Base-by-base conservation (phyloP, 2,113 vertebrate species). In the Limanda limanda region DNA sequence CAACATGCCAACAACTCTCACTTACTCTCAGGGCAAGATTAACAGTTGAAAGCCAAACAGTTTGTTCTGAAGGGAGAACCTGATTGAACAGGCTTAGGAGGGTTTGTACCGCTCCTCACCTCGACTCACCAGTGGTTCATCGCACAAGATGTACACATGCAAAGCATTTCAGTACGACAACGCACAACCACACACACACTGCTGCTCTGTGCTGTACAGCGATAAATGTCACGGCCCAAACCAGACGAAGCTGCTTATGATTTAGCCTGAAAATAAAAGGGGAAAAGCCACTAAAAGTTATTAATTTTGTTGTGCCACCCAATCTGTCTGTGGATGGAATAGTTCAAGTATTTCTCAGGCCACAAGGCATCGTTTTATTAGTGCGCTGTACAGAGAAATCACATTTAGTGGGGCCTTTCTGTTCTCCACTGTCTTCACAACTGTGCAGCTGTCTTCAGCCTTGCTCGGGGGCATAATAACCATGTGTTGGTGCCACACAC, bases 391-490 rank as follows among this genome's bases (percentile, higher is more conserved):
- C 21, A 48, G 57, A 88, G 78, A 73, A 83, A 79, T 82, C 69
- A 25, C 37, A 17, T 78, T 81, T 69, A 81, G 40, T 47, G 5
- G 47, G 62, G 48, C 75, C 71, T 81, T 60, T 78, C 79, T 85
- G 14, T 82, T 86, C 71, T 72, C 62, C 40, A 67, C 84, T 82
- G 76, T 86, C 86, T 79, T 76, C 81, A 82, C 80, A 71, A 86
- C 67, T 73, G 81, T 81, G 86, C 92, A 91, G 87, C 88, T 91
- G 89, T 91, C 86, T 85, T 31, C 77, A 71, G 80, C 62, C 72
- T 63, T 21, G 83, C 92, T 74, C 57, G 6, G 60, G 83, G 89
- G 76, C 86, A 90, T 84, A 71, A 82, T 86, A 86, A 86, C 79
- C 78, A 86, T 81, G 74, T 80, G 82, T 78, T 66, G 60, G 58